Base-by-base conservation (phyloP, 2,888 invertebrate species). In the Meta bourneti region DNA sequence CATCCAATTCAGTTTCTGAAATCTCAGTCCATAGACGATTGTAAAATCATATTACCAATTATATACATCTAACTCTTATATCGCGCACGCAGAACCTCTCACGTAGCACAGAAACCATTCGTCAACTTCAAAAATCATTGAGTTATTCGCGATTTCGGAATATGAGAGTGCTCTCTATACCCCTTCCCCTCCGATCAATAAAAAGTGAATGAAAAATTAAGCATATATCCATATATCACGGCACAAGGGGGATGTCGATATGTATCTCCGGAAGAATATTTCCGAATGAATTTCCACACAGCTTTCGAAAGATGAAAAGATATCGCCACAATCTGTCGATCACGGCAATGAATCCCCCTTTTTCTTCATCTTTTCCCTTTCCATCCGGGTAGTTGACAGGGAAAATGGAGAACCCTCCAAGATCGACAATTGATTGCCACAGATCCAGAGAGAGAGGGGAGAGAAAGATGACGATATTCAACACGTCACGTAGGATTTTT, bases 401-500 rank as follows among this genome's bases (percentile, higher is more conserved):
- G 61, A 61, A 84, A 84, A 90, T 61, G 71, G 89, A 78, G 89
- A 78, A 78, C 52, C 89, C 72, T 83, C 89, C 70, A n/a, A 70
- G 89, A 90, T 90, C 91, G 86, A 87, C 91, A 87, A 91, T 80
- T 91, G 86, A 87, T 91, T 91, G 89, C 78, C 54, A 20, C 13
- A 20, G 83, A 69, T 83, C 54, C 13, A 61, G 78, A 88, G 54
- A 34, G 49, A 52, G 75, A 34, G 72, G 51, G 49, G 19, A 13
- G 48, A 72, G 51, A 91, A 87, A 52, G 72, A 77, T 69, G 71
- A 71, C 70, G 87, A 87, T 78, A 83, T 88, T 91, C 86, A 88
- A 88, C 87, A 83, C 78, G 85, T 87, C 91, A 91, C 91, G 91
- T 91, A 86, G 79, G 77, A 87, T 82, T 91, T 91, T 91, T 91